Conservation (phyloP, 2,888 invertebrate genomes). For the Chrysina gloriosa region DNA sequence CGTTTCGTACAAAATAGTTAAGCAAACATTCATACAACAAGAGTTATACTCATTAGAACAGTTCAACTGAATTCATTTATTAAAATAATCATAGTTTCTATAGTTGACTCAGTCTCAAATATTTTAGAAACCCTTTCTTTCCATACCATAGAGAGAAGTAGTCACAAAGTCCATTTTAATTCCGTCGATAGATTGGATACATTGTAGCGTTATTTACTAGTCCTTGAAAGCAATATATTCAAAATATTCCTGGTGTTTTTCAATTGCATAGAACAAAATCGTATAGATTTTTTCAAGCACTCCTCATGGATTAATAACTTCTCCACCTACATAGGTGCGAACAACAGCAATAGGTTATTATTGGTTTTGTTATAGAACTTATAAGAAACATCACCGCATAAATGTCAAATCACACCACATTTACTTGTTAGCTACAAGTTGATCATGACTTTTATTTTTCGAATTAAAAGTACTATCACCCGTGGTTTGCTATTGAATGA, state of each 20-base stretch:
- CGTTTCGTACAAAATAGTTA: too few relatives aligned
- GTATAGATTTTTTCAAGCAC: neutral
- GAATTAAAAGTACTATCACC: conserved; percentile 3
- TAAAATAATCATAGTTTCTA: too few relatives aligned
- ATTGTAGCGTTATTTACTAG: too few relatives aligned
- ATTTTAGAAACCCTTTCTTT: too few relatives aligned
- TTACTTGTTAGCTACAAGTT: neutral
- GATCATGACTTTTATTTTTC: conserved; percentile 17
- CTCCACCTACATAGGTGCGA: conserved; percentile 10
- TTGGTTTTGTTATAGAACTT: conserved; percentile 9
- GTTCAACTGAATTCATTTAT: too few relatives aligned
- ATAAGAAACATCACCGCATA: conserved; percentile 2
- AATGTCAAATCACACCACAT: conserved; percentile 15
- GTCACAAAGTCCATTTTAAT: too few relatives aligned
- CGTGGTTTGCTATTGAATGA: conserved; percentile 1
- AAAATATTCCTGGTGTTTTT: neutral
- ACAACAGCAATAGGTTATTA: neutral
- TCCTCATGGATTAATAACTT: conserved; percentile 2
- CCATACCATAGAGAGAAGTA: too few relatives aligned
- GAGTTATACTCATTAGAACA: too few relatives aligned
- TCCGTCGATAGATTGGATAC: too few relatives aligned
- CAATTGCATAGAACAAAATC: neutral
- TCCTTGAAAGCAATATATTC: neutral
- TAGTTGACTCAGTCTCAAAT: too few relatives aligned
- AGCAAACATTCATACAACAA: too few relatives aligned